Conservation (phyloP, 2,888 invertebrate species). For the Rhagonycha fulva region DNA sequence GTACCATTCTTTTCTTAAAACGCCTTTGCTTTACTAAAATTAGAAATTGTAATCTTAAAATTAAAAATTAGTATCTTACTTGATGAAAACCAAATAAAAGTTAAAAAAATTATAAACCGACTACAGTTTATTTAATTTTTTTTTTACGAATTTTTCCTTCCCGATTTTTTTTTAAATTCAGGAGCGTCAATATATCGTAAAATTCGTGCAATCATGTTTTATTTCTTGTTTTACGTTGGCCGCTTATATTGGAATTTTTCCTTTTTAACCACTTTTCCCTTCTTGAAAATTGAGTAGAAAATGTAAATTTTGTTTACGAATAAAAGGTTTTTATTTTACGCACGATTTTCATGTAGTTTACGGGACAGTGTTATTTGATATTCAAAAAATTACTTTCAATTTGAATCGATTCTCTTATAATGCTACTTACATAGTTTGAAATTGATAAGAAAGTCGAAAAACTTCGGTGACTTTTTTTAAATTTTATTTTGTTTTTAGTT, state of each 20-base stretch:
- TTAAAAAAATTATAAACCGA: not conserved
- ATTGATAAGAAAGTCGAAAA: not conserved
- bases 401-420: not conserved
- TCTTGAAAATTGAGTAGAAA: not conserved
- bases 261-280: not conserved
- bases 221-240: not conserved
- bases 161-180: not conserved
- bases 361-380: not conserved
- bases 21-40: not conserved
- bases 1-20: slow-evolving; percentile 5
- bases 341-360: not conserved
- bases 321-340: not conserved
- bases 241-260: not conserved
- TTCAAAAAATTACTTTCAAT: not conserved
- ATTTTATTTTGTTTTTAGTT: not conserved
- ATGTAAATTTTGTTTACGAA: not conserved
- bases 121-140: not conserved
- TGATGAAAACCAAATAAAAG: not conserved
- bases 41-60: not conserved
- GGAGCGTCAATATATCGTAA: not conserved
- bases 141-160: not conserved
- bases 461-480: not conserved
- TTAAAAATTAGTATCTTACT: not conserved
- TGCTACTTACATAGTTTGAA: not conserved
- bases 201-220: not conserved